phyloP scores from a whole-genome alignment of 2,113 vertebrate genomes.

The Sinocyclocheilus anophthalmus region DNA sequence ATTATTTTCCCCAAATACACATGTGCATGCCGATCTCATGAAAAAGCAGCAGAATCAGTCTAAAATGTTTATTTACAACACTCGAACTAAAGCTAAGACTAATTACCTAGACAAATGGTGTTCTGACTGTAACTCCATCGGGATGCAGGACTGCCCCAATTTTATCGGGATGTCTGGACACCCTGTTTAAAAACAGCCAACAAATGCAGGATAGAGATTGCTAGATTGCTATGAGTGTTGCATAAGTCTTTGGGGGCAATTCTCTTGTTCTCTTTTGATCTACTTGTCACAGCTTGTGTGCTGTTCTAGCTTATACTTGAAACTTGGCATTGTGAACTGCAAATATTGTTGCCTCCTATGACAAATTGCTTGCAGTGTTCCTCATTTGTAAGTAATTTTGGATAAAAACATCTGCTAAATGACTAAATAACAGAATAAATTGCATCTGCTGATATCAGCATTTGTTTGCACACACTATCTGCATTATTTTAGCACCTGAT shows the following conservation, averaged over 20 bases:
- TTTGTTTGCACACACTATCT: background rate
- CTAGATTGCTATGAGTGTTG: constrained; percentile 44
- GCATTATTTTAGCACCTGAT: background rate
- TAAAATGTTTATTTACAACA: background rate
- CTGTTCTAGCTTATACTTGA: background rate
- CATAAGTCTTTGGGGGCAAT: constrained; percentile 34
- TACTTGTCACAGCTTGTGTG: constrained; percentile 5
- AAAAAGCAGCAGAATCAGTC: background rate
- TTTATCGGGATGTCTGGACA: background rate
- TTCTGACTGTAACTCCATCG: background rate
- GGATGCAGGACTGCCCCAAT: background rate
- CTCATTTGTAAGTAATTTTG: background rate
- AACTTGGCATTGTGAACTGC: constrained; percentile 3
- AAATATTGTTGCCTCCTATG: background rate
- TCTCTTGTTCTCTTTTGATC: background rate
- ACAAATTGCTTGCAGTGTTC: constrained; percentile 4
- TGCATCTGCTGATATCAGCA: background rate
- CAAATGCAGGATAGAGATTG: constrained; percentile 28
- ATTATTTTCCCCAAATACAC: background rate
- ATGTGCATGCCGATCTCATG: background rate
- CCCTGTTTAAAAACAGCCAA: background rate
- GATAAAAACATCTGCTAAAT: background rate
- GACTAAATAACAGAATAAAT: background rate
- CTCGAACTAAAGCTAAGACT: background rate
- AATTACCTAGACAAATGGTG: background rate